Percentiles rank a stretch among this genome's conserved stretches.
phyloP scores from a whole-genome alignment of 2,888 invertebrate genomes.

The Drosophila leonis region DNA sequence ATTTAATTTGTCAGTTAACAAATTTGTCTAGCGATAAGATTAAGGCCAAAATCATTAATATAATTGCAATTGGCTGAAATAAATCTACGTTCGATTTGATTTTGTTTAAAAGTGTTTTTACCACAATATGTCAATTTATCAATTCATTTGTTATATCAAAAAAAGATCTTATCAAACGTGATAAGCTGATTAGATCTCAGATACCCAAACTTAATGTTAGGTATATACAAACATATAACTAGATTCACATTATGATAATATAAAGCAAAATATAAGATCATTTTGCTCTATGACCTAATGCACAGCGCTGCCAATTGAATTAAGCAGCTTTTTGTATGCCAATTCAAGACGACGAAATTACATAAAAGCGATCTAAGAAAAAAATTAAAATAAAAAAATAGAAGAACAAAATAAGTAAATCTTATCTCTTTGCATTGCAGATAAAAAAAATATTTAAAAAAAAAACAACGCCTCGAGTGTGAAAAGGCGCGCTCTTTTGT shows the following conservation, averaged over 20 bases:
- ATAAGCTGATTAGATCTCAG: conserved; percentile 4
- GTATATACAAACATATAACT: neutral
- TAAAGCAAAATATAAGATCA: neutral
- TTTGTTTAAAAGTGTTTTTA: conserved; percentile 2
- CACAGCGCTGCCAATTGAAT: conserved; percentile 20
- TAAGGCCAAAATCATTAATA: conserved; percentile 4
- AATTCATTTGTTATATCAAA: conserved; percentile 1
- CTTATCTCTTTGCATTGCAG: conserved; percentile 37
- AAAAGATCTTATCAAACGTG: neutral
- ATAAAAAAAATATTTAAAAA: conserved; percentile 27
- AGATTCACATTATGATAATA: neutral
- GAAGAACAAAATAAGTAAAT: conserved; percentile 7
- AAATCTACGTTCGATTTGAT: conserved; percentile 3
- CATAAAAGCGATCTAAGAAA: conserved; percentile 24
- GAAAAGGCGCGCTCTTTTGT: conserved; percentile 34
- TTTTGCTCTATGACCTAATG: conserved; percentile 6
- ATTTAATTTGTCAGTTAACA: conserved; percentile 12
- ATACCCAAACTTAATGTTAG: too few species aligned
- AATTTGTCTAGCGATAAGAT: conserved; percentile 38
- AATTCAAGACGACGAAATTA: conserved; percentile 30
- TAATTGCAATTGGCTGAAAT: conserved; percentile 2
- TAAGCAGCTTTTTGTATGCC: conserved; percentile 23
- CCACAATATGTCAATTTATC: neutral
- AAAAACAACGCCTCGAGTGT: conserved; percentile 32
- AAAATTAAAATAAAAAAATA: neutral